Evolutionary conservation across 2,797 vertebrate genomes (phyloP).

Genomic region (Syngnathus acus): DNA sequence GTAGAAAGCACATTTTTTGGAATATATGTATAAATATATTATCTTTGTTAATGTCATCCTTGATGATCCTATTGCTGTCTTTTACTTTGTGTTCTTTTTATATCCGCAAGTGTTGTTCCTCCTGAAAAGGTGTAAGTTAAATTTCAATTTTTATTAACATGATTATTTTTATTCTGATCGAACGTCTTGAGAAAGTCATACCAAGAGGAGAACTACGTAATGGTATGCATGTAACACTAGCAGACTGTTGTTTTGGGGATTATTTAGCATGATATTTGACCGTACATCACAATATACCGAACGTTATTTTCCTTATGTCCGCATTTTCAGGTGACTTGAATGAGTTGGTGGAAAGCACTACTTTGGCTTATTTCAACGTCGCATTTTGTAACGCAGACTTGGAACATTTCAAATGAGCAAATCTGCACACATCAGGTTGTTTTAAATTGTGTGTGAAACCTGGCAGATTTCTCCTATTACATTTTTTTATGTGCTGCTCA

Average conservation of each 20-base stretch:
- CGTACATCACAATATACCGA: constrained; percentile 31
- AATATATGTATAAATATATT: constrained; percentile 64
- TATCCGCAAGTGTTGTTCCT: constrained; percentile 37
- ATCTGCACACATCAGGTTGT: constrained; percentile 33
- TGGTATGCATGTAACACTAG: constrained; percentile 45
- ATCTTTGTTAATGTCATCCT: constrained; percentile 60
- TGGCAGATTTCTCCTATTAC: constrained; percentile 37
- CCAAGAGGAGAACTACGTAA: constrained; percentile 11
- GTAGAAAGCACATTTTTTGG: constrained; percentile 74
- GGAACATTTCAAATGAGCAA: constrained; percentile 49
- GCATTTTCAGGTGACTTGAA: constrained; percentile 41
- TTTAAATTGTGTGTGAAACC: constrained; percentile 33
- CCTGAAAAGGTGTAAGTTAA: constrained; percentile 44
- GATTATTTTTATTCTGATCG: not conserved
- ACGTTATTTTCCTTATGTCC: constrained; percentile 14
- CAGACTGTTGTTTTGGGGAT: constrained; percentile 27
- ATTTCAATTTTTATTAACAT: constrained; percentile 15
- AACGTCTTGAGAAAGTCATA: constrained; percentile 13
- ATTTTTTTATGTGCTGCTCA: not conserved
- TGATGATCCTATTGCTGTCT: constrained; percentile 55
- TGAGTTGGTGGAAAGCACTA: constrained; percentile 35
- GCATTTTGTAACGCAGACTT: constrained; percentile 26
- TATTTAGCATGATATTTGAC: constrained; percentile 26
- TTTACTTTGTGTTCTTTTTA: constrained; percentile 50
- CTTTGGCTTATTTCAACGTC: constrained; percentile 28